phyloP scores from a whole-genome alignment of 2,888 invertebrate genomes.

The Drosophila paramelanica region DNA sequence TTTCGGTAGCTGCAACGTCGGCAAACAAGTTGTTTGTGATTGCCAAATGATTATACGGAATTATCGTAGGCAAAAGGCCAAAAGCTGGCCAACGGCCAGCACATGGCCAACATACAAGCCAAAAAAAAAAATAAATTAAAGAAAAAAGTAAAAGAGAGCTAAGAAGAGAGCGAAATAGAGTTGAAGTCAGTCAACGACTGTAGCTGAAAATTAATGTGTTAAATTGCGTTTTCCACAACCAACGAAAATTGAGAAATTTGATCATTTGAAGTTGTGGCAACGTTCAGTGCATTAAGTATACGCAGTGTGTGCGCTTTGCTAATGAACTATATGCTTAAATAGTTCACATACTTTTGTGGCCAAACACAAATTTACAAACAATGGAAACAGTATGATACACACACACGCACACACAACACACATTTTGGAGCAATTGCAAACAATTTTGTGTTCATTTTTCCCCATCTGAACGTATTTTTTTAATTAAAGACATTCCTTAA shows the following conservation, averaged over 20 bases:
- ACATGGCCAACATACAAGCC: constrained; percentile 13
- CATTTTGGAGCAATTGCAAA: not conserved
- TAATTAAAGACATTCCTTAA: not conserved
- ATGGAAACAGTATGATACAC: not conserved
- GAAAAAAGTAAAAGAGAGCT: too few relatives aligned
- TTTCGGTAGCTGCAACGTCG: constrained; percentile 47
- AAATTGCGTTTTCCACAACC: constrained; percentile 43
- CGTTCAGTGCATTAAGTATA: constrained; percentile 48
- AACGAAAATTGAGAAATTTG: constrained; percentile 43
- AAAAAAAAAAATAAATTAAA: not conserved
- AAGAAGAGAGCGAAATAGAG: constrained; percentile 5
- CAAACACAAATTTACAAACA: constrained; percentile 26
- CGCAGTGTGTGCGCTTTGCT: constrained; percentile 33
- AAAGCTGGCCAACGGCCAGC: constrained; percentile 44
- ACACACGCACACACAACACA: not conserved
- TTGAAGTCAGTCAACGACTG: constrained; percentile 16
- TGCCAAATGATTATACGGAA: constrained; percentile 76
- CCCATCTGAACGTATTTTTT: not conserved
- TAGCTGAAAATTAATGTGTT: constrained; percentile 44
- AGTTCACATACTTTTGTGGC: constrained; percentile 24
- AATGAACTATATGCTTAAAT: constrained; percentile 49
- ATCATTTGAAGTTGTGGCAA: constrained; percentile 44
- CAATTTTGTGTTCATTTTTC: constrained; percentile 8
- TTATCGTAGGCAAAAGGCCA: constrained; percentile 42
- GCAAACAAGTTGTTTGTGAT: constrained; percentile 75